These are phyloP conservation scores for Pagrus major DNA, from an alignment of 2,113 vertebrate species.

Conservation along the genomic window DNA sequence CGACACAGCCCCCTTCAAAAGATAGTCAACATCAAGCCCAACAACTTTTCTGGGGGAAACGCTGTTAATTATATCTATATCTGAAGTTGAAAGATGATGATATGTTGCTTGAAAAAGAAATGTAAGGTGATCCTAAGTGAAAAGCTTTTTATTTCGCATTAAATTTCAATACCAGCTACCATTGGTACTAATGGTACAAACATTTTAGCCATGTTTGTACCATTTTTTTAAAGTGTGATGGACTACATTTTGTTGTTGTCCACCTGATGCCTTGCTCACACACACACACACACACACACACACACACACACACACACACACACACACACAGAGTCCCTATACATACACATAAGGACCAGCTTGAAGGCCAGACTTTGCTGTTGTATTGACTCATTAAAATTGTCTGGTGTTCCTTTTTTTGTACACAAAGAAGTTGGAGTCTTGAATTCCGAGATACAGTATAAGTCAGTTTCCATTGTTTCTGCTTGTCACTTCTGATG, in stretches of 20 bases:
- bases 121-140: neutral
- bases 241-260: too few relatives aligned
- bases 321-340: too few relatives aligned
- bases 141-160: neutral
- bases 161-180: neutral
- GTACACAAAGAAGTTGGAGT: neutral
- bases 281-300: too few relatives aligned
- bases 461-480: neutral
- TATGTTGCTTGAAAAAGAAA: neutral
- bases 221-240: neutral
- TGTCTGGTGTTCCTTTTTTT: neutral
- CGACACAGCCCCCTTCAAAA: too few relatives aligned
- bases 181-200: too few relatives aligned
- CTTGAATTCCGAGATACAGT: neutral
- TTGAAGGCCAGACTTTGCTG: neutral
- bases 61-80: too few relatives aligned
- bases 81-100: neutral
- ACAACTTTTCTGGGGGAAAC: too few relatives aligned
- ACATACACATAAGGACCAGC: neutral
- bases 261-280: neutral
- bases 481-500: conserved; percentile 3
- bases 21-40: too few relatives aligned
- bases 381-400: neutral
- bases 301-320: too few relatives aligned
- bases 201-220: neutral